These are phyloP conservation scores for Leptopilina syphax DNA, from an alignment of 2,888 invertebrate genomes.

Conservation along the genomic window DNA sequence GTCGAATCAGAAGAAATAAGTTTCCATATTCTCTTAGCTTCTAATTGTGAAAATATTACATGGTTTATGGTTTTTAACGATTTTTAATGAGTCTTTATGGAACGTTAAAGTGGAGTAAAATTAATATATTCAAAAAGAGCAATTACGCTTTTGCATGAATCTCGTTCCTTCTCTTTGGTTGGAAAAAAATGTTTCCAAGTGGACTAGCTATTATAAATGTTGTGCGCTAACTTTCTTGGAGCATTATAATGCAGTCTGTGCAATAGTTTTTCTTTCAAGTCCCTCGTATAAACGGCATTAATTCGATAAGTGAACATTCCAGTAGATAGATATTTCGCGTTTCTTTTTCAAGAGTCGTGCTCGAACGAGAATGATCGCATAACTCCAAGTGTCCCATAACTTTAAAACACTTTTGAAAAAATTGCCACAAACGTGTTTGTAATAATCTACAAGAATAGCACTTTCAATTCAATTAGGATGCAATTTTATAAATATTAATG, in stretches of 20 bases:
- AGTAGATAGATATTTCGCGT: constrained; percentile 20
- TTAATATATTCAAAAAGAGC: constrained; percentile 11
- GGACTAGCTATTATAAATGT: not conserved
- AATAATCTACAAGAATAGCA: constrained; percentile 24
- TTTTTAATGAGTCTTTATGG: constrained; percentile 13
- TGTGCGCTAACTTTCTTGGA: not conserved
- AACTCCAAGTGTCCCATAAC: constrained; percentile 31
- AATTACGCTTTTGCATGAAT: constrained; percentile 4
- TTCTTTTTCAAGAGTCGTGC: constrained; percentile 23
- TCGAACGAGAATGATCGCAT: constrained; percentile 28
- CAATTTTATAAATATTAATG: not conserved
- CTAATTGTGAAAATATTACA: no score
- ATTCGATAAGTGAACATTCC: constrained; percentile 34
- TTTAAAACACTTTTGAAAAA: constrained; percentile 8
- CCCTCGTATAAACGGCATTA: constrained; percentile 12
- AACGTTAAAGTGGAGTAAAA: not conserved
- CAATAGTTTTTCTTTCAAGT: constrained; percentile 11
- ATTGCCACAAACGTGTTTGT: constrained; percentile 12
- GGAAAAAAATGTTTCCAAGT: no score
- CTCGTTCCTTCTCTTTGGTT: not conserved
- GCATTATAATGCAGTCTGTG: constrained; percentile 24
- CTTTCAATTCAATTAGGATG: constrained; percentile 24
- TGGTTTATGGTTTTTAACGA: not conserved
- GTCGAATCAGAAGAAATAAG: no score
- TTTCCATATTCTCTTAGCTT: no score